Evolutionary conservation across 2,797 vertebrate species (phyloP), one percentile per base, ranked within the genome.

Genomic region (Enteromius viviparus): DNA sequence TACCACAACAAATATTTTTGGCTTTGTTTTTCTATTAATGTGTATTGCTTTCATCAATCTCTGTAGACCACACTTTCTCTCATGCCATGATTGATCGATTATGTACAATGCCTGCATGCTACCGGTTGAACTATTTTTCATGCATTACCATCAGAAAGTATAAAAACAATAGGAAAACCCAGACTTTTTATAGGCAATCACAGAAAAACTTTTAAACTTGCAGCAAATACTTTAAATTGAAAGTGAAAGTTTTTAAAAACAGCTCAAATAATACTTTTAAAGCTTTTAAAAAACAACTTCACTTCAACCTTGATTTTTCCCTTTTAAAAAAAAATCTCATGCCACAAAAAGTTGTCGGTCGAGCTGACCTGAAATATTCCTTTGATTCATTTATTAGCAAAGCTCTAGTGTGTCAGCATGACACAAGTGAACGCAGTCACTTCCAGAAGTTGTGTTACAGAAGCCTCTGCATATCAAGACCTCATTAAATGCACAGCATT

Each of bases 401-500:
- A 55, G 26, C 17, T 55, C 21, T 10, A 10, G 64, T 14, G 37
- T 37, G 45, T 32, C 26, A 37, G 29, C 29, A 2, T 34, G 12
- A 66, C 47, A 53, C 64, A 53, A 37, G 64, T 53, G 47, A 68
- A 55, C 15, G 29, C 64, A 78, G 6, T 51, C n/a, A 32, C 15
- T 70, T 58, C 6, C 17, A 70, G 53, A 58, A 79, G 45, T 79
- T 69, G 11, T 21, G 66, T 60, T 47, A n/a, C 23, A 60, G 15
- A 80, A 19, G 51, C 10, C 47, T 76, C 21, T 17, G 17, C 40
- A 72, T 78, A 66, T 53, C 29, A 69, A 49, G 17, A 23, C 74
- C 80, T 76, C 77, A 49, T 87, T 88, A 69, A 84, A 86, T 83
- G 79, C 82, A 85, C 76, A 75, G 53, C 45, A 58, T 83, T 89